Evolutionary conservation across 2,797 vertebrate species (phyloP), one percentile per base, ranked within the genome.

Genomic region (Hipposideros larvatus): DNA sequence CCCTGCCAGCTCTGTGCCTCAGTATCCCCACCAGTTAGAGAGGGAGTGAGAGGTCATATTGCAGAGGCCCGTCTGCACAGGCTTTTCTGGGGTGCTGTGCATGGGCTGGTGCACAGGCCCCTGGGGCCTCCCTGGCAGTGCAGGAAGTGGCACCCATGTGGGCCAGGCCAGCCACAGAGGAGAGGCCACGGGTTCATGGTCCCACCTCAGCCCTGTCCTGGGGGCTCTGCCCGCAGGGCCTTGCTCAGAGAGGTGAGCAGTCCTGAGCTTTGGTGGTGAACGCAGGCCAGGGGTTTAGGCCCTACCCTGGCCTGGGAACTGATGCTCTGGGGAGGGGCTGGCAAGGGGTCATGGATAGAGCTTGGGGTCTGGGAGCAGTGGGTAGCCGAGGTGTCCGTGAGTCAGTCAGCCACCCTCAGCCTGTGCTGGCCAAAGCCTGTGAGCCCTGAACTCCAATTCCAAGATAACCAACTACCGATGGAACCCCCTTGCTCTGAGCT

Each of bases 81-180:
- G 18, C 37, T 51, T 18, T 59, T 31, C 41, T 31, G 24, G 41
- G 83, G 63, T 48, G 63, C 74, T 4, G 13, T 31, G 51, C 5
- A 18, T 28, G 21, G 24, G 22, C 0, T 0, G 1, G 71, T 34
- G 59, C 57, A n/a, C 4, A 7, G 70, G 26, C 86, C 1, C 16
- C 79, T 13, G 0, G 24, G 22, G 78, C n/a, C 71, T 5, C 0
- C 24, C 7, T 61, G 59, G 19, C 1, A 6, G 48, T 9, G 24
- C 15, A 24, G 24, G 59, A 26, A 0, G 7, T 1, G 5, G 71
- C 46, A 19, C 14, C 34, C 4, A 4, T 1, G 26, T 24, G 19
- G 65, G 57, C n/a, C 55, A 31, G 55, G 57, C 41, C 87, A 41
- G 51, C 24, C 43, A 59, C 4, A 15, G 48, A 43, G 51, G 24